phyloP scores from a whole-genome alignment of 2,888 invertebrate genomes.

The Dorcus parallelipipedus region DNA sequence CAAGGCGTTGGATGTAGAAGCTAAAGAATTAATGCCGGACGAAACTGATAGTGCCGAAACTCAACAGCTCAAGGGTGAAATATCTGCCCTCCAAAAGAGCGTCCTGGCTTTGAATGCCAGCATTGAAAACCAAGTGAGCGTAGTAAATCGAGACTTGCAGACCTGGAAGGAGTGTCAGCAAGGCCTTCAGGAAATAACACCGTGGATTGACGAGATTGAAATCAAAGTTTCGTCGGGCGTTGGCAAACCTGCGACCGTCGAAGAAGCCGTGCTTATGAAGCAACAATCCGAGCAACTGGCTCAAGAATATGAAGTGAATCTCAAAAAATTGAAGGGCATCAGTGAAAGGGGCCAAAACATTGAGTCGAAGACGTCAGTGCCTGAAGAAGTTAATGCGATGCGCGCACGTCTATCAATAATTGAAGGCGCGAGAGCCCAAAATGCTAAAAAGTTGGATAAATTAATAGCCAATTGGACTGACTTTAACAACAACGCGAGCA shows the following conservation, averaged over 20 bases:
- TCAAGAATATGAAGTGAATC: constrained; percentile 73
- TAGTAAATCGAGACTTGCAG: constrained; percentile 72
- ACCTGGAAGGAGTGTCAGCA: constrained; percentile 85
- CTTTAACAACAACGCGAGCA: constrained; percentile 73
- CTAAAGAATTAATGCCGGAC: constrained; percentile 64
- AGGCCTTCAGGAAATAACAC: constrained; percentile 74
- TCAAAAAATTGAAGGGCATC: constrained; percentile 71
- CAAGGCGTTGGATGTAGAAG: constrained; percentile 67
- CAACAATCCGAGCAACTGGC: constrained; percentile 69
- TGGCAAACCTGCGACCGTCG: constrained; percentile 72
- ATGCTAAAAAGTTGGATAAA: constrained; percentile 74
- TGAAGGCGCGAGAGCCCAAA: constrained; percentile 75
- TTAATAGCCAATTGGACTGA: constrained; percentile 77
- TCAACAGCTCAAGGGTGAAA: constrained; percentile 70
- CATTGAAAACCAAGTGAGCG: constrained; percentile 71
- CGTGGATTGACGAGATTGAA: constrained; percentile 87
- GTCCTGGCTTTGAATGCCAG: constrained; percentile 73
- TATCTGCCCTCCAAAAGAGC: constrained; percentile 70
- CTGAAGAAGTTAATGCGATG: constrained; percentile 81
- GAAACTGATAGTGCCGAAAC: constrained; percentile 69
- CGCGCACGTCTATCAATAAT: constrained; percentile 82
- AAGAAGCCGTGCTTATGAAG: constrained; percentile 79
- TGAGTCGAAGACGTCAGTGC: constrained; percentile 70
- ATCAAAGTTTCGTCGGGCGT: constrained; percentile 67
- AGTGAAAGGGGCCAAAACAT: constrained; percentile 72